Conservation (phyloP, 2,797 vertebrate genomes). For the Etheostoma nigrum region DNA sequence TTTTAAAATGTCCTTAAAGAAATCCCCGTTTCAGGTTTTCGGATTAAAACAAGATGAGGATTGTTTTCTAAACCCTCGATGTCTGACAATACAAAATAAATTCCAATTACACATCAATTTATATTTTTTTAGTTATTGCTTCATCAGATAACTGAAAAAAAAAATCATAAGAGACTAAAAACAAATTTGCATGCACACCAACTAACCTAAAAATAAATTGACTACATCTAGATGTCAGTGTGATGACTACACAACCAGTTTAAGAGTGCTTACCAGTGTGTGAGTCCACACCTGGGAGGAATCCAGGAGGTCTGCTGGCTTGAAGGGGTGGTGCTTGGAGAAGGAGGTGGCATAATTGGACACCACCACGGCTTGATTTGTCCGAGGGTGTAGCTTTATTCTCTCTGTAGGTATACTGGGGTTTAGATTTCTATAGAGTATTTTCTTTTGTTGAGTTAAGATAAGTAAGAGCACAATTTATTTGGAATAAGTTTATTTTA, state of each 20-base stretch:
- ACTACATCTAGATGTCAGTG: slow-evolving; percentile 4
- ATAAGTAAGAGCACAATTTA: too few species aligned
- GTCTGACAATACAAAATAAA: slow-evolving; percentile 8
- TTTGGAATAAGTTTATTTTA: too few species aligned
- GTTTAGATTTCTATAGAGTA: too few species aligned
- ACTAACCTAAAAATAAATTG: background rate
- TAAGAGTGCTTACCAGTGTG: too few species aligned
- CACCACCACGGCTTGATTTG: too few species aligned
- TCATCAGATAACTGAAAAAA: background rate
- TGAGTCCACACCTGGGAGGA: too few species aligned
- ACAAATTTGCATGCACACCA: background rate
- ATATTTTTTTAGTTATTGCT: background rate
- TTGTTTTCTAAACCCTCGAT: background rate
- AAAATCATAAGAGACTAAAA: background rate
- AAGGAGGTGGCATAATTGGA: too few species aligned
- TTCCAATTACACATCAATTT: background rate
- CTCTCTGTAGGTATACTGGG: too few species aligned
- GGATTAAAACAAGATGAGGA: slow-evolving; percentile 9
- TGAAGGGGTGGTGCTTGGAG: too few species aligned
- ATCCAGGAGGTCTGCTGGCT: too few species aligned
- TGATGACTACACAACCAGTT: background rate
- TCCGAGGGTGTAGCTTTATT: too few species aligned
- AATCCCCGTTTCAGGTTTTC: slow-evolving; percentile 17
- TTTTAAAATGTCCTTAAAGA: slow-evolving; percentile 21
- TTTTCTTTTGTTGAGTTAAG: too few species aligned